Conservation (phyloP, 2,113 vertebrate species). For the Podilymbus podiceps region DNA sequence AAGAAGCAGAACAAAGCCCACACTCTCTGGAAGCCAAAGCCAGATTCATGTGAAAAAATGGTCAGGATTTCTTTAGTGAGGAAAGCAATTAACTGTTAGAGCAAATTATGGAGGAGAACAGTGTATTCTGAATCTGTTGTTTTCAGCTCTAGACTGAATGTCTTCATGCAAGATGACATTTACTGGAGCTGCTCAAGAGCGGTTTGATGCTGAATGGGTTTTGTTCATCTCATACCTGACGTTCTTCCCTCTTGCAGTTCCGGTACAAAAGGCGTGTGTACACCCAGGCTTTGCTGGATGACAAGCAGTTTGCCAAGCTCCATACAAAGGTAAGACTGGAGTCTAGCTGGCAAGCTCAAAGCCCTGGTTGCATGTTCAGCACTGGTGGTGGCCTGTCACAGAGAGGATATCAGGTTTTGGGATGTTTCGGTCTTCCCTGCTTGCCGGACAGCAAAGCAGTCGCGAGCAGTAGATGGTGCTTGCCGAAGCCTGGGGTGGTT, state of each 20-base stretch:
- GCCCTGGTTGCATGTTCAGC: too few species aligned
- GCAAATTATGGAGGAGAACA: background rate
- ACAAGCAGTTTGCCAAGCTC: conserved; percentile 95
- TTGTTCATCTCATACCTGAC: background rate
- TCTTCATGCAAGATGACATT: background rate
- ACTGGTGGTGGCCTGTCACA: background rate
- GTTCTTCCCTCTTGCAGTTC: conserved; percentile 78
- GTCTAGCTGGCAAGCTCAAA: too few species aligned
- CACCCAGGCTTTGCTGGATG: conserved; percentile 89
- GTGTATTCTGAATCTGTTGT: background rate
- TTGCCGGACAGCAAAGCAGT: background rate
- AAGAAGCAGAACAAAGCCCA: background rate
- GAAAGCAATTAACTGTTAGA: background rate
- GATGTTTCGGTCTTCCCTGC: background rate
- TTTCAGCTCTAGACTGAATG: background rate
- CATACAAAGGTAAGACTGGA: conserved; percentile 88
- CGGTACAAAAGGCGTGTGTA: conserved; percentile 97
- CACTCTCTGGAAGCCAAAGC: background rate
- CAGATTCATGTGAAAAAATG: background rate
- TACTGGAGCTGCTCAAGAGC: background rate
- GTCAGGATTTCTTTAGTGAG: background rate
- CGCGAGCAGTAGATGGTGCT: accelerated
- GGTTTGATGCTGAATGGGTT: background rate
- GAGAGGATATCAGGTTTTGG: background rate
- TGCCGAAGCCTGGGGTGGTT: background rate